Conservation (phyloP, 1,140 invertebrate genomes). For the Brachionus asplanchnoidis region DNA sequence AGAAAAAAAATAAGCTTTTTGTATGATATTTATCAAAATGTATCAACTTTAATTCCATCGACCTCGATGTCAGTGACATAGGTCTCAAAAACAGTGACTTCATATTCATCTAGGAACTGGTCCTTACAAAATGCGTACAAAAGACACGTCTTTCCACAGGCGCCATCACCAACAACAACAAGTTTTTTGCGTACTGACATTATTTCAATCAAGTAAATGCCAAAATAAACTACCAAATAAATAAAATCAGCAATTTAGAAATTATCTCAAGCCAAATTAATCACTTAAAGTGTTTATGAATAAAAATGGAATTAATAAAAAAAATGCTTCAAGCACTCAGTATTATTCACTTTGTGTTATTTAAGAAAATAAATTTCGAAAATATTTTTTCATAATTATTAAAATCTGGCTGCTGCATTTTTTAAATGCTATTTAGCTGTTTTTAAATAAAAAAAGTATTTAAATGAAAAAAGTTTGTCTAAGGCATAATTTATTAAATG, state of each 20-base stretch:
- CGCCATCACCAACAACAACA: slow-evolving; percentile 41
- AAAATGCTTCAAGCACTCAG: neutral
- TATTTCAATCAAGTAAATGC: neutral
- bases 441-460: neutral
- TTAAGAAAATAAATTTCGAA: neutral
- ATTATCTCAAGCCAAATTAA: neutral
- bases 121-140: neutral
- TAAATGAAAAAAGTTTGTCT: neutral
- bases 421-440: neutral
- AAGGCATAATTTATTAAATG: neutral
- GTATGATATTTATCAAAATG: neutral
- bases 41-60: neutral
- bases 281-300: neutral
- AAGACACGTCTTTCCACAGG: slow-evolving; percentile 35
- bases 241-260: neutral
- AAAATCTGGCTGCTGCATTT: neutral
- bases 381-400: neutral
- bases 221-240: neutral
- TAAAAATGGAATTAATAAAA: neutral
- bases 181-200: slow-evolving; percentile 13
- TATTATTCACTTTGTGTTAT: neutral
- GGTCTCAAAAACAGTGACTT: slow-evolving; percentile 39
- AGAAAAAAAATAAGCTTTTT: neutral
- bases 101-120: slow-evolving; percentile 25
- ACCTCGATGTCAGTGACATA: neutral